Percentiles rank a stretch among this genome's conserved stretches.
Evolutionary conservation across 2,113 vertebrate species (phyloP).

Genomic region (Etia nguti): DNA sequence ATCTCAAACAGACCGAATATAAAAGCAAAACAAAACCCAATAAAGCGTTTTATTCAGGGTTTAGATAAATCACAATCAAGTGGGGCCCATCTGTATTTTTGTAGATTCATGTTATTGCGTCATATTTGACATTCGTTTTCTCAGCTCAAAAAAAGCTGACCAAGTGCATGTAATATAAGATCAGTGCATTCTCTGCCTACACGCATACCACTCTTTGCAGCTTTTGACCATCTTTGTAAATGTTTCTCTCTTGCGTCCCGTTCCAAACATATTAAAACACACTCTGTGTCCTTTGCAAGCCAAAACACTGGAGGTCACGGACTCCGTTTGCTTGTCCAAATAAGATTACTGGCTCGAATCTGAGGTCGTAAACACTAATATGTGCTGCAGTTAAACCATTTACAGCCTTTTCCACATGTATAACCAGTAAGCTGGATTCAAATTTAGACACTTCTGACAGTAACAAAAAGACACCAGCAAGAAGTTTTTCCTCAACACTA

Average conservation of each 20-base stretch:
- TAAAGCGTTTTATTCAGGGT: background rate
- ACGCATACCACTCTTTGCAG: background rate
- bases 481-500: slow-evolving; percentile 25
- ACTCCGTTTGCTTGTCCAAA: slow-evolving; percentile 56
- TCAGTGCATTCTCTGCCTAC: background rate
- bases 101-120: background rate
- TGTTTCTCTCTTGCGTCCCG: slow-evolving; percentile 36
- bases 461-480: background rate
- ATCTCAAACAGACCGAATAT: background rate
- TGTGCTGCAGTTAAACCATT: slow-evolving; percentile 48
- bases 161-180: background rate
- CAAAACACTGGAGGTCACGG: slow-evolving; percentile 32
- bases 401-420: background rate
- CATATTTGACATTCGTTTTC: background rate
- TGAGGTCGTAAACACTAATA: slow-evolving; percentile 41
- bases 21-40: background rate
- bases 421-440: background rate
- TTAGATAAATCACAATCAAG: background rate
- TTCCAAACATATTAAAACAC: slow-evolving; percentile 46
- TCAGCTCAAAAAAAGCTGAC: background rate
- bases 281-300: background rate
- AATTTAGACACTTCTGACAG: background rate
- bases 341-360: slow-evolving; percentile 52
- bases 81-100: background rate
- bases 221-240: slow-evolving; percentile 42